Conservation (phyloP, 2,113 vertebrate species). For the Semnornis frantzii region DNA sequence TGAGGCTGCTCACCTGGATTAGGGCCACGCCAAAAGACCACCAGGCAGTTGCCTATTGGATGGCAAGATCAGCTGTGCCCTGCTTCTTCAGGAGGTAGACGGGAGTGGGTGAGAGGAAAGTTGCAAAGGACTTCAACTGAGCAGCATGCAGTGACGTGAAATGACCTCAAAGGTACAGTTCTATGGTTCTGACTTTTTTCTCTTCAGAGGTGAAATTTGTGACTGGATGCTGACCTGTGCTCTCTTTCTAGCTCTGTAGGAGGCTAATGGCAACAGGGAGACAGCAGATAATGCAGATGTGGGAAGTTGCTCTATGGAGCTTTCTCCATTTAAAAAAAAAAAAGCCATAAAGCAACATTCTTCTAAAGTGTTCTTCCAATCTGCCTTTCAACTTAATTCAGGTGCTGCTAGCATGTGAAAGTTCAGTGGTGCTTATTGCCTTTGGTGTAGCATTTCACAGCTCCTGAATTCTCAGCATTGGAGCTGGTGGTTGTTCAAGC, state of each 20-base stretch:
- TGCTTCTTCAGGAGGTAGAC: background rate
- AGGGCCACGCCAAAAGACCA: background rate
- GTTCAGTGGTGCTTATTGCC: background rate
- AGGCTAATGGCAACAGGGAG: background rate
- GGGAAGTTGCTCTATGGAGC: background rate
- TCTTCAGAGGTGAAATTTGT: background rate
- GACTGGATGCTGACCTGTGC: too few species aligned
- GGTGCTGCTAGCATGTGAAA: background rate
- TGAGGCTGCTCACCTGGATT: background rate
- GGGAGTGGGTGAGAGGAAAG: background rate
- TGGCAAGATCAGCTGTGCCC: background rate
- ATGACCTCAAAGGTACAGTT: too few species aligned
- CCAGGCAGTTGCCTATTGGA: background rate
- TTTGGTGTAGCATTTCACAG: background rate
- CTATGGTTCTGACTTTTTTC: too few species aligned
- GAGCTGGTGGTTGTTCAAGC: background rate
- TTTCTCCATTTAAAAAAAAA: background rate
- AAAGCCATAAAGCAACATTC: background rate
- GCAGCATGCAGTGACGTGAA: accelerated
- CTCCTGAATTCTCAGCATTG: background rate
- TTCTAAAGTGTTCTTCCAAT: background rate
- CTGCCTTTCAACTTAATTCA: background rate
- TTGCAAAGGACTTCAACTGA: background rate
- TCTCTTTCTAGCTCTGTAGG: background rate
- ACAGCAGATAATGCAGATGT: background rate